Percentiles rank a stretch among this genome's conserved stretches.
Conservation (phyloP, 1,140 invertebrate genomes). For the Drosophila kohkoa region DNA sequence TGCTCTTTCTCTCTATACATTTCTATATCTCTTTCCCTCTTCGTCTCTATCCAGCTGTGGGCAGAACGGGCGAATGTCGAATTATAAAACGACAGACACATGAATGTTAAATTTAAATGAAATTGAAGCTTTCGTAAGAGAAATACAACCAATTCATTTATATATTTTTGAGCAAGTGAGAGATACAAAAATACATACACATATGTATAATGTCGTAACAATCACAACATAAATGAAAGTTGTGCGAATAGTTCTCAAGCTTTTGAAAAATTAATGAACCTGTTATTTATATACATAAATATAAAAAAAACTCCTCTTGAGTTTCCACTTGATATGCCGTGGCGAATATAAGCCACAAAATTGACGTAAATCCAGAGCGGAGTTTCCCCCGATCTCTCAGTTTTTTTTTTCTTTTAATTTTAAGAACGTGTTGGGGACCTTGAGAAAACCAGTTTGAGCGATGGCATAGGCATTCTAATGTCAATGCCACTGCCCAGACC, state of each 20-base stretch:
- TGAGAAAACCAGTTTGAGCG: conserved; percentile 67
- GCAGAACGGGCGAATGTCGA: conserved; percentile 5
- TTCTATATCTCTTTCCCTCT: too few species aligned
- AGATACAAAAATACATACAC: not conserved
- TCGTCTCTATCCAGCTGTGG: not conserved
- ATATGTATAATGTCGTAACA: too few species aligned
- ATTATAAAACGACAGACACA: not conserved
- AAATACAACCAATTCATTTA: not conserved
- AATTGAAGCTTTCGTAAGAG: not conserved
- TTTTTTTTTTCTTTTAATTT: not conserved
- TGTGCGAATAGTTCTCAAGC: not conserved
- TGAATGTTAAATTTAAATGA: not conserved
- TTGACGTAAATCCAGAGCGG: conserved; percentile 23
- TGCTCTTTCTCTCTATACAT: too few species aligned
- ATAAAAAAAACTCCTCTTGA: not conserved
- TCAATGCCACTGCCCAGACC: conserved; percentile 71
- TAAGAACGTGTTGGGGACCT: conserved; percentile 52
- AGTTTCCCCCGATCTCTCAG: not conserved
- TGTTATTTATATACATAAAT: not conserved
- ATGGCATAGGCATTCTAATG: conserved; percentile 61
- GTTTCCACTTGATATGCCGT: conserved; percentile 5
- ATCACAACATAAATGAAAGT: not conserved
- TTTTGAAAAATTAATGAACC: not conserved
- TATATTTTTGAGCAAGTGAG: not conserved
- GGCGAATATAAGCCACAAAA: not conserved